Evolutionary conservation across 2,797 vertebrate genomes (phyloP).

Genomic region (Distichodus sexfasciatus): DNA sequence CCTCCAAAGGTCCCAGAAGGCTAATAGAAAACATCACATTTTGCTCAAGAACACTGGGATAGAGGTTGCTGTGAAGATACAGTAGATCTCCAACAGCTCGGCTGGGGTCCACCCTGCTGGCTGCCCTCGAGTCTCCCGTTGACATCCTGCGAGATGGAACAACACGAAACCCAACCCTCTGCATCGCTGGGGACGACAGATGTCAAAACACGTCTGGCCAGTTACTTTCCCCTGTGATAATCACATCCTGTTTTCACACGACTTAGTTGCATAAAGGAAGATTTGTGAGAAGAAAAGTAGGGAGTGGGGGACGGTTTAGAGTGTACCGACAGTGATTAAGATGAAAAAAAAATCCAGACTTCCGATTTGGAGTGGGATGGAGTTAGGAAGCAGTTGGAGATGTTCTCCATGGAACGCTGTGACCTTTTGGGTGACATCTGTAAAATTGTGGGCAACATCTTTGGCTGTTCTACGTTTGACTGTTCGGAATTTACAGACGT

Average conservation of each 20-base stretch:
- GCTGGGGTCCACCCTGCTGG: not conserved
- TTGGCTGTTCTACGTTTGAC: too few relatives aligned
- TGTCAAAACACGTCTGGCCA: slow-evolving; percentile 55
- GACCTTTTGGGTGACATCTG: too few relatives aligned
- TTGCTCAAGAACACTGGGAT: not conserved
- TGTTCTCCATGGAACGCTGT: not conserved
- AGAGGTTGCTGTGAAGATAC: not conserved
- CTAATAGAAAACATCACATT: not conserved
- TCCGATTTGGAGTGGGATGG: too few relatives aligned
- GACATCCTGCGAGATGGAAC: slow-evolving; percentile 49
- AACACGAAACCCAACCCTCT: slow-evolving; percentile 49
- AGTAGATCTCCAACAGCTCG: not conserved
- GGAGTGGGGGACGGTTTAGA: not conserved
- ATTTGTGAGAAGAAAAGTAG: slow-evolving; percentile 24
- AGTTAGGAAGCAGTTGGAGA: not conserved
- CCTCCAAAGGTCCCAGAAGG: not conserved
- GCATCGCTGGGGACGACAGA: slow-evolving; percentile 56
- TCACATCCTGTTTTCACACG: slow-evolving; percentile 49
- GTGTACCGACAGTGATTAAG: not conserved
- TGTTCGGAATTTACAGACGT: too few relatives aligned
- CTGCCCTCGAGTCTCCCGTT: not conserved
- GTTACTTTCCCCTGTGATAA: slow-evolving; percentile 43
- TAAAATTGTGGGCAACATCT: too few relatives aligned
- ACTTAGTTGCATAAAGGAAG: slow-evolving; percentile 33
- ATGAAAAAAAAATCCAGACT: not conserved